Percentiles rank a stretch among this genome's conserved stretches.
Evolutionary conservation across 2,113 vertebrate species (phyloP).

Genomic region (Athene noctua): DNA sequence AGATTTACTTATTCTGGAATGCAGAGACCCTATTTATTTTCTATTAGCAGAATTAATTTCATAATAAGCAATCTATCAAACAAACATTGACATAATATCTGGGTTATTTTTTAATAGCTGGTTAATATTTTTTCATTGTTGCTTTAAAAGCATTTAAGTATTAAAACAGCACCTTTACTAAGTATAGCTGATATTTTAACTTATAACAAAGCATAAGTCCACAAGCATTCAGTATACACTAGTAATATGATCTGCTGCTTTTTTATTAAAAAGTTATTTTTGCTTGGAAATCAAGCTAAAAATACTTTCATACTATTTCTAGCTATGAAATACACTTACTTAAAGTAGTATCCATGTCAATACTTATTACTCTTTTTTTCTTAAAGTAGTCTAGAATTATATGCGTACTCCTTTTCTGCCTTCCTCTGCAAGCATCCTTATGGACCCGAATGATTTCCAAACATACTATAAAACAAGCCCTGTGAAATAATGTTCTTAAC

Average conservation of each 20-base stretch:
- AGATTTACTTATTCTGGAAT: background rate
- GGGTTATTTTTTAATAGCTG: background rate
- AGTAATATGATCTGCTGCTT: background rate
- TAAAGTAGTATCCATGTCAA: background rate
- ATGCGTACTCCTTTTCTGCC: background rate
- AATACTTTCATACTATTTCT: background rate
- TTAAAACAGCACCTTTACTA: background rate
- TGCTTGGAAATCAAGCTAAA: background rate
- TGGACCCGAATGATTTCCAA: background rate
- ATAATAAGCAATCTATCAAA: background rate
- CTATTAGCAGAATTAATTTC: background rate
- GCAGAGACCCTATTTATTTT: background rate
- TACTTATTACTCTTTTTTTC: background rate
- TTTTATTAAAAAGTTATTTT: background rate
- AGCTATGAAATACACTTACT: background rate
- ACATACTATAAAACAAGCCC: background rate
- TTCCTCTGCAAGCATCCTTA: background rate
- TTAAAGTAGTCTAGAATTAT: background rate
- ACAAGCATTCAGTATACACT: background rate
- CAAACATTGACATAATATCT: background rate
- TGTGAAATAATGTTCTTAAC: background rate
- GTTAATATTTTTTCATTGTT: background rate
- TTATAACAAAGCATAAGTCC: background rate
- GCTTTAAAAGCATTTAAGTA: background rate
- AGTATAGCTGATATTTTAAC: background rate